Evolutionary conservation across 1,140 invertebrate genomes (phyloP), one percentile per base, ranked within the genome.

Genomic region (Bombus pascuorum): DNA sequence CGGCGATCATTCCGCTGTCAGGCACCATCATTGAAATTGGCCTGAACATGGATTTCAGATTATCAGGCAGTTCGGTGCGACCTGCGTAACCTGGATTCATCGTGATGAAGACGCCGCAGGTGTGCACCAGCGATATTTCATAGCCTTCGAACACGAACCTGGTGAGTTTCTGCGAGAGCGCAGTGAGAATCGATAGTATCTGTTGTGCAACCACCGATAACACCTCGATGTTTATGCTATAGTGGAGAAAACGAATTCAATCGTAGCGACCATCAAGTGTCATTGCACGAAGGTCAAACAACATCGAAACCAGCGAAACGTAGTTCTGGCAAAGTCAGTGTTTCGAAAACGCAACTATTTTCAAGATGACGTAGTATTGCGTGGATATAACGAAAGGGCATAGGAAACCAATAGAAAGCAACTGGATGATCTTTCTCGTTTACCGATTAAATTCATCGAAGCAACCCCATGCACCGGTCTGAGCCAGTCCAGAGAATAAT

Each of bases 11-110:
- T 28, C 96, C 96, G 86, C 97, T 98, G 93, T 99, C 98, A 0
- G 98, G 98, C 18, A 98, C 98, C 96, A 98, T 98, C 98, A 99
- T 99, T 3, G 98, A 97, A 84, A 99, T 98, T n/a, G 98, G 98
- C 25, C 98, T 96, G 94, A 99, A 99, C 96, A 99, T 97, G 0
- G 98, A 98, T 94, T 99, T 99, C 78, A 99, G 95, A 95, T 99
- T 99, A 92, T 99, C 98, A 0, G 98, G 98, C 59, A 99, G 94
- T 93, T 98, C 98, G 3, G 98, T 98, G 87, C 98, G 95, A 0
- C 98, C 98, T 59, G 98, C 98, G 94, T 98, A 98, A 85, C 98
- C 97, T 42, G 98, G 98, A 95, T 98, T 98, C 98, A 99, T 98
- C 5, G 98, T 99, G 81, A 99, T 98, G 92, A 98, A 98, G 68